Evolutionary conservation across 2,888 invertebrate genomes (phyloP).

Genomic region (Plebejus melissa): DNA sequence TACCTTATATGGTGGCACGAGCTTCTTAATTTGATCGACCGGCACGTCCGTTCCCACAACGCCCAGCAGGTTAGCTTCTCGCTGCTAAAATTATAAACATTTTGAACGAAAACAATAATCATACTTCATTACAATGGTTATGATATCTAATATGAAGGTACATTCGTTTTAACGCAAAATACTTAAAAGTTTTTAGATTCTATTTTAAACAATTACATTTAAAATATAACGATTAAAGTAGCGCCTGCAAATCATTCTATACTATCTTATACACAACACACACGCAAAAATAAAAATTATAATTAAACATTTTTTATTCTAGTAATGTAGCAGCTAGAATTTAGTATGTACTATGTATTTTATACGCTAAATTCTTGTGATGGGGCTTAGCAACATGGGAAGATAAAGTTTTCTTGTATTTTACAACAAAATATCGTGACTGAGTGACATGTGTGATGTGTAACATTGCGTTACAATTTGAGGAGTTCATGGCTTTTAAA

Average conservation of each 20-base stretch:
- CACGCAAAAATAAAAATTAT: too few relatives aligned
- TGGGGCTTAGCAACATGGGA: background rate
- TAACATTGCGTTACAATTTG: background rate
- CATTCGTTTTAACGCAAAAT: too few relatives aligned
- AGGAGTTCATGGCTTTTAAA: background rate
- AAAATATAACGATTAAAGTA: background rate
- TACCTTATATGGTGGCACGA: constrained; percentile 96
- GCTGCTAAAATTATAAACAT: constrained; percentile 76
- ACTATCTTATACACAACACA: background rate
- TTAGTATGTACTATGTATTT: too few relatives aligned
- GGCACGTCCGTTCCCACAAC: constrained; percentile 99
- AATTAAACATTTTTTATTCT: too few relatives aligned
- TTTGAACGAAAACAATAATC: too few relatives aligned
- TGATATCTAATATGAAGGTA: too few relatives aligned
- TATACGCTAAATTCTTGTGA: background rate
- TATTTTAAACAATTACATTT: too few relatives aligned
- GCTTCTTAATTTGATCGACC: constrained; percentile 95
- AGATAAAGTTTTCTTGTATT: background rate
- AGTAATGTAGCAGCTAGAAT: too few relatives aligned
- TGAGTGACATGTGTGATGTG: background rate
- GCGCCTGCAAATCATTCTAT: background rate
- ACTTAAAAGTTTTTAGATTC: too few relatives aligned
- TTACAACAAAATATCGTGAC: background rate
- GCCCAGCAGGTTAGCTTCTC: constrained; percentile 95
- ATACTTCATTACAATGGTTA: too few relatives aligned